Conservation (phyloP, 53 echinoderm and acorn worm genomes). For the Mesocentrotus franciscanus region DNA sequence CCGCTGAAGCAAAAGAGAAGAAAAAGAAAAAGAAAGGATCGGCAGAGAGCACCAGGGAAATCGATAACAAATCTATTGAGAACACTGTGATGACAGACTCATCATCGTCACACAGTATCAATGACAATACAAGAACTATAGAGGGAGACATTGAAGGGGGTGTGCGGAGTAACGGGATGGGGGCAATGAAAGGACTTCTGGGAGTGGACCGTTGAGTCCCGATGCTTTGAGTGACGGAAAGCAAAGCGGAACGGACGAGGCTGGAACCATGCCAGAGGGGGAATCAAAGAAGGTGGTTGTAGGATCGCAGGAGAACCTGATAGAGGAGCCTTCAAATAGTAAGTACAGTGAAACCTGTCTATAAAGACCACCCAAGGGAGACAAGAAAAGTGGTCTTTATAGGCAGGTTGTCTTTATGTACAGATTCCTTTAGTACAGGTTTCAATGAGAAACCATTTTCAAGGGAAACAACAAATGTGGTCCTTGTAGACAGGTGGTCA, state of each 20-base stretch:
- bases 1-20: constrained; percentile 62
- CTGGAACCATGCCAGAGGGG: background rate
- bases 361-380: no score
- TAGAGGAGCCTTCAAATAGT: constrained; percentile 31
- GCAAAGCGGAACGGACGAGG: background rate
- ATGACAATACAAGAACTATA: background rate
- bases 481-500: no score
- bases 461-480: no score
- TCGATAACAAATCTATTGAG: constrained; percentile 24
- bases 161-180: constrained; percentile 20
- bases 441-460: no score
- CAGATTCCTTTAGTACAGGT: no score
- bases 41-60: background rate
- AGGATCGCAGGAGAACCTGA: constrained; percentile 49
- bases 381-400: no score
- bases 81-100: constrained; percentile 25
- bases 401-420: no score
- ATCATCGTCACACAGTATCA: background rate
- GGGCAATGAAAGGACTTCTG: constrained; percentile 26
- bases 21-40: constrained; percentile 56
- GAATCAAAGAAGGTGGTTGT: constrained; percentile 36
- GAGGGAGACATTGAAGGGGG: background rate
- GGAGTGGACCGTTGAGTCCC: constrained; percentile 4
- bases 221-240: constrained; percentile 37
- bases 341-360: background rate